Conservation (phyloP, 1,140 invertebrate genomes). For the Anoplolepis gracilipes region DNA sequence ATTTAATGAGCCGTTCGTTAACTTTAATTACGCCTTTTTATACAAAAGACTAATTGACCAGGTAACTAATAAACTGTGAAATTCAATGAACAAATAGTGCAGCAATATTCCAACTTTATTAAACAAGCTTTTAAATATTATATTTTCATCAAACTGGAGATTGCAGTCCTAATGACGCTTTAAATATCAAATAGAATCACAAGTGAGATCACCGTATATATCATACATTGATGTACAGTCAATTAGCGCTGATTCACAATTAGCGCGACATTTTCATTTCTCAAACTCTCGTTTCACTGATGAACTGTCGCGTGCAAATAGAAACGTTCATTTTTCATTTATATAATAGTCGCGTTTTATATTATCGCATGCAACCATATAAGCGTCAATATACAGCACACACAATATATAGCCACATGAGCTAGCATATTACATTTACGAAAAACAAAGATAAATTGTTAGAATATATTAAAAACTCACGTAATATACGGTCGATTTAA, state of each 20-base stretch:
- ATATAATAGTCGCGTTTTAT: slow-evolving; percentile 2
- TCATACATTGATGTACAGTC: neutral
- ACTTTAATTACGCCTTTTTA: neutral
- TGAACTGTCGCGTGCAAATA: slow-evolving; percentile 7
- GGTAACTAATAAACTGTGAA: slow-evolving; percentile 1
- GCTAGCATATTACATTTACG: slow-evolving; percentile 1
- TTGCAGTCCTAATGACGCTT: neutral
- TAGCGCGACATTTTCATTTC: slow-evolving; percentile 35
- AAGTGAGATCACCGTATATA: neutral
- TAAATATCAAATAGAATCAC: slow-evolving; percentile 22
- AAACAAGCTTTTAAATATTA: slow-evolving; percentile 19
- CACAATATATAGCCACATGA: neutral
- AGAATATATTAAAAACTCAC: neutral
- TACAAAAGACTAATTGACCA: neutral
- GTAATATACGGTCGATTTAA: neutral
- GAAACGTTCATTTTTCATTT: slow-evolving; percentile 42
- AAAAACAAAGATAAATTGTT: slow-evolving; percentile 14
- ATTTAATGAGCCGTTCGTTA: neutral
- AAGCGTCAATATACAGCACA: neutral
- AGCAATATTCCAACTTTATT: neutral
- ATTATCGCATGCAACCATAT: slow-evolving; percentile 1
- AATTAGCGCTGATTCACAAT: slow-evolving; percentile 22
- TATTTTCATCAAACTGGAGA: neutral
- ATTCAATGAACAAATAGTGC: neutral
- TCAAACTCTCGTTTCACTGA: slow-evolving; percentile 12